Conservation (phyloP, 2,888 invertebrate genomes). For the Dolichopus griseipennis region DNA sequence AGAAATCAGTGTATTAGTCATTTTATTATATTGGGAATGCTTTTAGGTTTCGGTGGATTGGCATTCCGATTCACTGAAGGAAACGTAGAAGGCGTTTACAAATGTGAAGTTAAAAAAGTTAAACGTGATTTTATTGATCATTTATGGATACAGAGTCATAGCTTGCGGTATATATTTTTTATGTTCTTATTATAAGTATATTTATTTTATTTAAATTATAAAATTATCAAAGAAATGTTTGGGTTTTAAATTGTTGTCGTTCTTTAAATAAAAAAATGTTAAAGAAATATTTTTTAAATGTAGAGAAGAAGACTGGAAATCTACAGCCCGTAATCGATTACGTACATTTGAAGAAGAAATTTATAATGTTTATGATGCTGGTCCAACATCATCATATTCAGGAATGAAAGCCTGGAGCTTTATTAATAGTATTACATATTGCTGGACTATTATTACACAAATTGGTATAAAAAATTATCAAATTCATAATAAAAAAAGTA, state of each 20-base stretch:
- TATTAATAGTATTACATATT: conserved; percentile 76
- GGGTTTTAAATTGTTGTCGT: too few relatives aligned
- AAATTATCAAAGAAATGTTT: too few relatives aligned
- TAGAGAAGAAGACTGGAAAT: conserved; percentile 84
- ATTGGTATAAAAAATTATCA: conserved; percentile 61
- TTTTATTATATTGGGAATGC: conserved; percentile 58
- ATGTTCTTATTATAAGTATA: background rate
- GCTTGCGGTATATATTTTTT: conserved; percentile 50
- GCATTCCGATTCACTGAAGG: conserved; percentile 77
- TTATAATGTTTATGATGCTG: conserved; percentile 73
- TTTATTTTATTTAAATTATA: too few relatives aligned
- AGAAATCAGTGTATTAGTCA: conserved; percentile 61
- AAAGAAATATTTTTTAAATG: conserved; percentile 40
- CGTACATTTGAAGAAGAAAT: conserved; percentile 80
- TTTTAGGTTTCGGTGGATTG: conserved; percentile 71
- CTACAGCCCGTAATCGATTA: conserved; percentile 68
- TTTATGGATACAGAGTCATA: conserved; percentile 73
- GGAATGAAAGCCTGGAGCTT: conserved; percentile 82
- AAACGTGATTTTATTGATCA: conserved; percentile 78
- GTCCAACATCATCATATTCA: conserved; percentile 66
- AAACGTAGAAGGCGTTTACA: conserved; percentile 74
- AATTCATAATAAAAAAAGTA: background rate
- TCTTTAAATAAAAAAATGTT: background rate
- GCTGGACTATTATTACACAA: conserved; percentile 77
- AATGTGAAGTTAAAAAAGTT: conserved; percentile 78